A percentile compares a stretch with the other conserved stretches of the same genome.
These are phyloP conservation scores for Amphilophus citrinellus DNA, from an alignment of 2,113 vertebrate genomes.

Conservation along the genomic window DNA sequence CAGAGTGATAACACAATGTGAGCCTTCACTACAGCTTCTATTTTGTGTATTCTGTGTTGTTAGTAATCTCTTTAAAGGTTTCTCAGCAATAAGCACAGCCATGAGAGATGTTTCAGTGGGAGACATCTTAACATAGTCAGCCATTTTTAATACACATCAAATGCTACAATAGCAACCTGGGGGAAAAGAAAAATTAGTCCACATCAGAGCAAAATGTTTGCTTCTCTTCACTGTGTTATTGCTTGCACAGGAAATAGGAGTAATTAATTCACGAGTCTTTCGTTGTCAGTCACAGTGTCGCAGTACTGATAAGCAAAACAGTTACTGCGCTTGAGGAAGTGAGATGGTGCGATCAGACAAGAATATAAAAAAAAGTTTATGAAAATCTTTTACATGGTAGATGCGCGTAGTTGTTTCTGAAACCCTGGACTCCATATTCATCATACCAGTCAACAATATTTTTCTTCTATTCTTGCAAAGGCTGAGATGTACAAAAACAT, in stretches of 20 bases:
- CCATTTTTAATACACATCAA: constrained; percentile 37
- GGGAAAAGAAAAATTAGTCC: neutral
- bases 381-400: neutral
- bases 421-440: neutral
- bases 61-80: neutral
- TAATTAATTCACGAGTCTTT: constrained; percentile 11
- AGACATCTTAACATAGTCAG: constrained; percentile 18
- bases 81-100: constrained; percentile 31
- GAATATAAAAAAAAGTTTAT: neutral
- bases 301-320: constrained; percentile 35
- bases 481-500: constrained; percentile 7
- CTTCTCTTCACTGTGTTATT: constrained; percentile 36
- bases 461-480: neutral
- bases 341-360: constrained; percentile 1
- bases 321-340: constrained; percentile 12
- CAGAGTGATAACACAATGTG: neutral
- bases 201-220: constrained; percentile 29
- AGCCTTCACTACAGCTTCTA: neutral
- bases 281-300: constrained; percentile 35
- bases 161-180: constrained; percentile 44
- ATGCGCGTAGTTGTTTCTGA: neutral
- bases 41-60: neutral
- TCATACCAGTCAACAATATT: neutral
- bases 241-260: constrained; percentile 11
- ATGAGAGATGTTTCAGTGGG: constrained; percentile 12